Base-by-base conservation (phyloP, 2,888 invertebrate genomes). In the Halictus ligatus region DNA sequence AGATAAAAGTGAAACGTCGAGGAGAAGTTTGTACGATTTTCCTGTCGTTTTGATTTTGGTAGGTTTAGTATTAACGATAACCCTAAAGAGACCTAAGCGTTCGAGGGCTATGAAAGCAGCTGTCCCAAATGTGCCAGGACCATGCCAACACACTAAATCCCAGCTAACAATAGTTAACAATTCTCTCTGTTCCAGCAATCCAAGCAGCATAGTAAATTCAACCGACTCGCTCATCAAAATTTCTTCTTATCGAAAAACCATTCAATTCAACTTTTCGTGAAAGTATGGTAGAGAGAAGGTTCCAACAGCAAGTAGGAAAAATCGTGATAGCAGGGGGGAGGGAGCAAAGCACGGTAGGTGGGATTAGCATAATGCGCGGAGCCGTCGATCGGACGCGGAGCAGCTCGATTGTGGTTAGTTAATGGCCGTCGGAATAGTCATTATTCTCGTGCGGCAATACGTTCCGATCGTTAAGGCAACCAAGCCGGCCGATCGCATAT, bases 281-380 rank as follows among this genome's bases (percentile, higher is more conserved):
- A 25, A n/a, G 10, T 25, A n/a, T 12, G 58, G 1, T 10, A 58
- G n/a, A 3, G 25, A 25, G 60, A 25, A 6, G 60, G 60, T 54
- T 54, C 21, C 8, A 54, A 54, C 8, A 2, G 21, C 5, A 13
- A 60, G 12, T 12, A n/a, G 54, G 25, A 40, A 78, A 73, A 40
- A 54, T 40, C 29, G 67, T n/a, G n/a, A 12, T 25, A 48, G 54
- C 40, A 18, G 25, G n/a, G 43, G n/a, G 46, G 69, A 18, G 21
- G 21, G 54, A 10, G 21, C 3, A 54, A 21, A 54, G 54, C 54
- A 25, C 71, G 76, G 83, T 83, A 80, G 81, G 82, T 80, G 85
- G 83, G 80, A 92, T 92, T 89, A 88, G 89, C 89, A 89, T 90
- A 89, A 90, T 85, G 84, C 85, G 79, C 75, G 84, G 82, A 74